phyloP scores from a whole-genome alignment of 2,888 invertebrate genomes.

The Anthrax anthrax region DNA sequence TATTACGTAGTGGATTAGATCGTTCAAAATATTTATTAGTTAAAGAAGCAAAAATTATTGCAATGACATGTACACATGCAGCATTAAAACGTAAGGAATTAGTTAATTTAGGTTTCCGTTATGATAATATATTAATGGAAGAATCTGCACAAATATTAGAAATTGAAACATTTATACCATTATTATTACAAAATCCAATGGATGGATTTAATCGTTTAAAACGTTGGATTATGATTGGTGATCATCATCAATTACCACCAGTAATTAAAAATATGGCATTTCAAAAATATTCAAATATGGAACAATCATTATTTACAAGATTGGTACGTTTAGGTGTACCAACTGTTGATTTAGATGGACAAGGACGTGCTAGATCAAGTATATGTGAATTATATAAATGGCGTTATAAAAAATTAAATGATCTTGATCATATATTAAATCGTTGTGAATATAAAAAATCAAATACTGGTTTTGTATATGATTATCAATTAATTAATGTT shows the following conservation, averaged over 20 bases:
- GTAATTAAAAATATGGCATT: constrained; percentile 99
- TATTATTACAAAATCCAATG: constrained; percentile 95
- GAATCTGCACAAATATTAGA: constrained; percentile 98
- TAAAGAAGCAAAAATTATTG: constrained; percentile 98
- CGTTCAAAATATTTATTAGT: constrained; percentile 92
- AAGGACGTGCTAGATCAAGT: constrained; percentile 85
- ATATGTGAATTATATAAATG: constrained; percentile 91
- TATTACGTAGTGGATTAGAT: constrained; percentile 88
- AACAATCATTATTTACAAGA: constrained; percentile 94
- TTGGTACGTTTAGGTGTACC: constrained; percentile 94
- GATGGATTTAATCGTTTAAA: constrained; percentile 92
- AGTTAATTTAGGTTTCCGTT: constrained; percentile 89
- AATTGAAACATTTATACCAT: constrained; percentile 98
- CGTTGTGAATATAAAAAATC: constrained; percentile 75
- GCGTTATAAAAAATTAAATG: constrained; percentile 91
- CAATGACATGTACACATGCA: constrained; percentile 99
- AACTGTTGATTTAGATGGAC: constrained; percentile 92
- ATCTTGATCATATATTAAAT: constrained; percentile 74
- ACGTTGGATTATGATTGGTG: constrained; percentile 99
- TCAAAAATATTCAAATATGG: constrained; percentile 99
- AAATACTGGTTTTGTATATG: constrained; percentile 83
- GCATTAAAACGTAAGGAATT: constrained; percentile 92
- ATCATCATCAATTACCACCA: constrained; percentile 97
- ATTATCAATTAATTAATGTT: constrained; percentile 93
- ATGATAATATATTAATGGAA: constrained; percentile 99